These are phyloP conservation scores for Lordiphosa andalusiaca DNA, from an alignment of 2,888 invertebrate genomes.

Conservation along the genomic window DNA sequence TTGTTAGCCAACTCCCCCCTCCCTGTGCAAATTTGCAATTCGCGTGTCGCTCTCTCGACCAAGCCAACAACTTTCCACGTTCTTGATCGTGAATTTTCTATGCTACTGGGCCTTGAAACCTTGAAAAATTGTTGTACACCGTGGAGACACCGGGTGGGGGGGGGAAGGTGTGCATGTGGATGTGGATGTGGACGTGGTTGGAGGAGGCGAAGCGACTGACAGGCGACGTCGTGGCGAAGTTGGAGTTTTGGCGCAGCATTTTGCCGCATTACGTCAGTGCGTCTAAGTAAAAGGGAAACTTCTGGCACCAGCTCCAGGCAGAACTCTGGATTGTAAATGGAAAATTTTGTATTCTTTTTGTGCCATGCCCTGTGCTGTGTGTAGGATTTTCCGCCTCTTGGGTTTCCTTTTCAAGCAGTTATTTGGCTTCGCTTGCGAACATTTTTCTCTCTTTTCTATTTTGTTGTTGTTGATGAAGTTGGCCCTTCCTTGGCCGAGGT, in stretches of 20 bases:
- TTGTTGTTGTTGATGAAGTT: slow-evolving; percentile 36
- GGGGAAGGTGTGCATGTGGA: slow-evolving; percentile 2
- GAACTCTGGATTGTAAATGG: slow-evolving; percentile 18
- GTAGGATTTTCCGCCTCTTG: slow-evolving; percentile 58
- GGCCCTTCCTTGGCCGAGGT: slow-evolving; percentile 60
- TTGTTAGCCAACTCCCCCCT: slow-evolving; percentile 16
- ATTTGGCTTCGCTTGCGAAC: slow-evolving; percentile 45
- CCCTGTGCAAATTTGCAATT: slow-evolving; percentile 37
- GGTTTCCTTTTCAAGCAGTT: slow-evolving; percentile 54
- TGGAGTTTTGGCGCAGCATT: slow-evolving; percentile 50
- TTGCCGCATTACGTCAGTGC: slow-evolving; percentile 73
- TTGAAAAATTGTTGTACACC: slow-evolving; percentile 57
- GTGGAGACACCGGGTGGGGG: background rate
- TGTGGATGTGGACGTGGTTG: too few relatives aligned
- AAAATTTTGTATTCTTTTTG: slow-evolving; percentile 51
- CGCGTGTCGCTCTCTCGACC: slow-evolving; percentile 68
- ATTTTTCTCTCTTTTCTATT: slow-evolving; percentile 19
- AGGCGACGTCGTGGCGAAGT: slow-evolving; percentile 14
- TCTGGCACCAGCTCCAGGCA: slow-evolving; percentile 13
- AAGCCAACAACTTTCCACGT: slow-evolving; percentile 73
- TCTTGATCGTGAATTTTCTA: slow-evolving; percentile 80
- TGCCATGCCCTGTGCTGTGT: slow-evolving; percentile 37
- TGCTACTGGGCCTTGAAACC: slow-evolving; percentile 79
- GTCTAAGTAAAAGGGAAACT: slow-evolving; percentile 73
- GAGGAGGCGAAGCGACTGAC: slow-evolving; percentile 11